Base-by-base conservation (phyloP, 2,113 vertebrate species). In the Falco punctatus region DNA sequence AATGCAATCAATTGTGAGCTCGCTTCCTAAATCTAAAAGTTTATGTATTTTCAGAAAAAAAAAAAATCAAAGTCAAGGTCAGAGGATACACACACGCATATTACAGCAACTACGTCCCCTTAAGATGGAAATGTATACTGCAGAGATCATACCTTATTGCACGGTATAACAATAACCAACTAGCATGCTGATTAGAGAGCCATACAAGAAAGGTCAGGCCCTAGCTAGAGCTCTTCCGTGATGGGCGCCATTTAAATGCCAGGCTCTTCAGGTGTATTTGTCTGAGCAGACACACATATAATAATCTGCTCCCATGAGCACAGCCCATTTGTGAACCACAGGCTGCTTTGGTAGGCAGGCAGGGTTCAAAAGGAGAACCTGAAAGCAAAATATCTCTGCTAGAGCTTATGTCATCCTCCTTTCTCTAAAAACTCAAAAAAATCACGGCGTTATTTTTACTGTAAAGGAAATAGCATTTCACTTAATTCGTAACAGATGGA, bases 401-500 rank as follows among this genome's bases (percentile, higher is more conserved):
- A 95, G 28, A 90, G 66, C 33, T 86, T 96, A 90, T 91, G 71
- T 80, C 87, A 94, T 82, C 51, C 35, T 87, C 44, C 70, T 91
- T 87, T 74, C 86, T 92, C 57, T 70, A 88, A 83, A 90, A 94
- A 89, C 4, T 21, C 26, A 54, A 81, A 62, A 69, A 69, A 81
- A 59, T 49, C 22, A 72, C 42, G 54, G 55, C 9, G 3, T 91
- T 95, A 95, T 77, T 96, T 95, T 88, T 91, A 91, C 91, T 82
- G 92, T 58, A 95, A 95, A 92, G 75, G 81, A 95, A 96, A 88
- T 55, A 86, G 51, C 21, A 24, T 90, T 96, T 91, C 74, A 73
- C 84, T 95, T 86, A 95, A 93, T 91, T 96, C 78, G 15, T 74
- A 88, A 90, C 96, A 97, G 95, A 97, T 95, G 89, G 96, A 94